Base-by-base conservation (phyloP, 2,888 invertebrate species). In the Penaeus monodon region DNA sequence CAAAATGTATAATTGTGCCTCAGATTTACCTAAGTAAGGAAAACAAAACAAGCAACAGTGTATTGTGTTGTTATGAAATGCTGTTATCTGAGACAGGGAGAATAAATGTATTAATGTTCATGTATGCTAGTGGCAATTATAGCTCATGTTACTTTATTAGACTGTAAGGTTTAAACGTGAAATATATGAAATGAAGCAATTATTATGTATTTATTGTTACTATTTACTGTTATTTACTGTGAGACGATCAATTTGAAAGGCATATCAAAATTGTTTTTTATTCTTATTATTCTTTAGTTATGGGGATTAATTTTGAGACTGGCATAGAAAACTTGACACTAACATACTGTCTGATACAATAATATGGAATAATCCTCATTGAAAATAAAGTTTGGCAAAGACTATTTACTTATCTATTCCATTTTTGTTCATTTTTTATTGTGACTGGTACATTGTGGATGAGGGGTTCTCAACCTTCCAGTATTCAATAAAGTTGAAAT, bases 191-290 rank as follows among this genome's bases (percentile, higher is more conserved):
- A 73, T 44, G 73, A 80, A 64, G 17, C 80, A 64, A 82, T 82
- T 73, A 85, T 82, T 73, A 85, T 85, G 85, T 85, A 85, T 80
- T 80, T 74, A 85, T 85, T 85, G 80, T 85, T 85, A 79, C 79
- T 70, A 79, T 85, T 70, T 80, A 49, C 85, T 85, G 85, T 85
- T 85, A 85, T 85, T 80, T 57, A 64, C 65, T 85, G 79, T 80
- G 70, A 73, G 80, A 80, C 73, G 64, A 85, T 85, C 64, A 33
- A 38, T 64, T 38, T 24, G 29, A 33, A 64, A 64, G 38, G 63
- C 73, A 74, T 74, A 74, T 82, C 64, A 57, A 44, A 78, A 38
- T 29, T n/a, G 1, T 44, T 57, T 27, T 22, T 44, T 22, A 27
- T 57, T 63, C 17, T 70, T 73, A 33, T 29, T 73, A 22, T 73